phyloP scores from a whole-genome alignment of 2,113 vertebrate species.

The Ursus arctos region DNA sequence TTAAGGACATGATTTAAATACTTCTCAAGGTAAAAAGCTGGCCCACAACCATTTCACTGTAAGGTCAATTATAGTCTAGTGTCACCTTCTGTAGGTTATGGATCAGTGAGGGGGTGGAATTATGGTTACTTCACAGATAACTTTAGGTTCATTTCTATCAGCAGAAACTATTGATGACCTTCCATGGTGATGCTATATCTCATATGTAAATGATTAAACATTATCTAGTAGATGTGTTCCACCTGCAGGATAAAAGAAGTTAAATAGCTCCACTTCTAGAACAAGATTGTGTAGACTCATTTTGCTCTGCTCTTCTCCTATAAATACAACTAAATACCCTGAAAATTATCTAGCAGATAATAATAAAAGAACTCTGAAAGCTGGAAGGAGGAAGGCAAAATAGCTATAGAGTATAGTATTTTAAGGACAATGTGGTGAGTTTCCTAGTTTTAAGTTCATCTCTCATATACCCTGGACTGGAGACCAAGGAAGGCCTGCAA shows the following conservation, averaged over 20 bases:
- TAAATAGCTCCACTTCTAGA: not conserved
- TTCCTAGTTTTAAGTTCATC: not conserved
- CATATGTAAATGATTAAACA: not conserved
- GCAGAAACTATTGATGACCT: not conserved
- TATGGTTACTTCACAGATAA: not conserved
- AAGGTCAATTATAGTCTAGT: not conserved
- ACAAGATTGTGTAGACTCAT: not conserved
- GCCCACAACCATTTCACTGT: not conserved
- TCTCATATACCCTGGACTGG: not conserved
- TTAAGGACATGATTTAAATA: not conserved
- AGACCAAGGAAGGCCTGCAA: not conserved
- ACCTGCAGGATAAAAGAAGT: not conserved
- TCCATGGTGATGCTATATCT: not conserved
- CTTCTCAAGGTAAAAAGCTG: not conserved
- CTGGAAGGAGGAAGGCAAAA: not conserved
- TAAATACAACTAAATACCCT: not conserved
- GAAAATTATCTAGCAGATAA: not conserved
- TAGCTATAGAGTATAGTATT: not conserved
- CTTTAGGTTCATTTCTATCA: not conserved
- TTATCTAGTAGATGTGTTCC: not conserved
- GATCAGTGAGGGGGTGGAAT: not conserved
- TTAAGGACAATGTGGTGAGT: not conserved
- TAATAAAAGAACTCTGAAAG: not conserved
- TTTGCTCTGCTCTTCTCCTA: not conserved
- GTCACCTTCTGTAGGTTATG: not conserved